A percentile compares a stretch with the other conserved stretches of the same genome.
Conservation (phyloP, 2,113 vertebrate species). For the Pteruthius melanotis region DNA sequence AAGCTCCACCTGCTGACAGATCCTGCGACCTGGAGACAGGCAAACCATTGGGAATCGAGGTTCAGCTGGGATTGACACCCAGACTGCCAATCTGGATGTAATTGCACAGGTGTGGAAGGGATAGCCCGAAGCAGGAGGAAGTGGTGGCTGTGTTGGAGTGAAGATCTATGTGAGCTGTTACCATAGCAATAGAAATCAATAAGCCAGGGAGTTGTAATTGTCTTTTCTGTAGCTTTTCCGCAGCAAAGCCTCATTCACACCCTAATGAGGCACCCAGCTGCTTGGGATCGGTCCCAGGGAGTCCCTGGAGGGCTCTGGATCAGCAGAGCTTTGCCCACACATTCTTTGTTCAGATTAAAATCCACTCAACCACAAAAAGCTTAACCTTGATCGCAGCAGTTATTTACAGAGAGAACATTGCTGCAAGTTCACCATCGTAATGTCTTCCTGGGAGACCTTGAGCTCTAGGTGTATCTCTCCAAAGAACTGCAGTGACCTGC, state of each 20-base stretch:
- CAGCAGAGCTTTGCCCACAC: background rate
- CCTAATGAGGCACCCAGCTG: background rate
- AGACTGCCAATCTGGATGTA: background rate
- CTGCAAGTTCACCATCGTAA: background rate
- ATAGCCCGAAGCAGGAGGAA: background rate
- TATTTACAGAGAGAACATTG: constrained; percentile 22
- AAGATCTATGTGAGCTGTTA: background rate
- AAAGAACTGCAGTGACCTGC: background rate
- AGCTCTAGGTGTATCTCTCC: background rate
- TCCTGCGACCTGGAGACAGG: background rate
- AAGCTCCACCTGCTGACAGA: background rate
- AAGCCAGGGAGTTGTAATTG: background rate
- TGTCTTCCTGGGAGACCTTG: background rate
- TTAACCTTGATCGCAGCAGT: background rate
- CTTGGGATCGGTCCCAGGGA: background rate
- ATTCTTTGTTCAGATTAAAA: background rate
- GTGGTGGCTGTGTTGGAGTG: background rate
- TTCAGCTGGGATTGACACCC: accelerated
- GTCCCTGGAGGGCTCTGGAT: background rate
- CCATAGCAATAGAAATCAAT: background rate
- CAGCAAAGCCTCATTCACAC: background rate
- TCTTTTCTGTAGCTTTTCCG: background rate
- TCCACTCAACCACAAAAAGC: background rate
- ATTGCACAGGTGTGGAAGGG: background rate
- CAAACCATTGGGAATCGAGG: accelerated